These are phyloP conservation scores for Conger conger DNA, from an alignment of 2,113 vertebrate genomes.

Conservation along the genomic window DNA sequence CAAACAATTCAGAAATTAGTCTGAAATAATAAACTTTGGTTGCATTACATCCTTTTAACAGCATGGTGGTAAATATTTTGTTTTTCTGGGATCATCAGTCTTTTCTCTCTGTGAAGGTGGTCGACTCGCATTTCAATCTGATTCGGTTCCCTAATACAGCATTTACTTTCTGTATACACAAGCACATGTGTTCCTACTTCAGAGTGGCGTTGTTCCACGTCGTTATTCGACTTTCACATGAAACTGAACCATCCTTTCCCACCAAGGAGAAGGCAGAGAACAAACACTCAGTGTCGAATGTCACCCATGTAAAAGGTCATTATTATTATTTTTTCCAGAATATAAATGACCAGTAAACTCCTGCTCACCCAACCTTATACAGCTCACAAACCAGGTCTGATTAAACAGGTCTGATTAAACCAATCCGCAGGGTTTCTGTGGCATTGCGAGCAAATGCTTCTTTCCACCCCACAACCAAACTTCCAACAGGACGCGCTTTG, in stretches of 20 bases:
- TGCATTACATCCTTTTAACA: neutral
- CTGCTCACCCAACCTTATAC: neutral
- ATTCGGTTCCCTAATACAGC: neutral
- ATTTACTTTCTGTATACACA: neutral
- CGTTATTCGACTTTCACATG: neutral
- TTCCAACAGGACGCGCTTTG: neutral
- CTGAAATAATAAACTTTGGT: neutral
- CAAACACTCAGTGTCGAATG: neutral
- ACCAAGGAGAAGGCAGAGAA: neutral
- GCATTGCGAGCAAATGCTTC: neutral
- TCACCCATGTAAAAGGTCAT: neutral
- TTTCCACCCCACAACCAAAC: neutral
- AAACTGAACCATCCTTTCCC: neutral
- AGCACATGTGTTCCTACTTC: neutral
- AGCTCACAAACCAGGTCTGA: neutral
- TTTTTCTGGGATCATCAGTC: neutral
- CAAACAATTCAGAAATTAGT: neutral
- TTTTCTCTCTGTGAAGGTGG: neutral
- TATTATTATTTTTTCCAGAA: neutral
- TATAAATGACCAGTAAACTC: neutral
- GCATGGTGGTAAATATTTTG: neutral
- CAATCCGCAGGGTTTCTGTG: neutral
- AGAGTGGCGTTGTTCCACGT: neutral
- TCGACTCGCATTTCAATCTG: neutral
- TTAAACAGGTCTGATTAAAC: slow-evolving; percentile 11